A percentile compares a stretch with the other conserved stretches of the same genome.
Conservation (phyloP, 2,113 vertebrate species). For the Naja naja region DNA sequence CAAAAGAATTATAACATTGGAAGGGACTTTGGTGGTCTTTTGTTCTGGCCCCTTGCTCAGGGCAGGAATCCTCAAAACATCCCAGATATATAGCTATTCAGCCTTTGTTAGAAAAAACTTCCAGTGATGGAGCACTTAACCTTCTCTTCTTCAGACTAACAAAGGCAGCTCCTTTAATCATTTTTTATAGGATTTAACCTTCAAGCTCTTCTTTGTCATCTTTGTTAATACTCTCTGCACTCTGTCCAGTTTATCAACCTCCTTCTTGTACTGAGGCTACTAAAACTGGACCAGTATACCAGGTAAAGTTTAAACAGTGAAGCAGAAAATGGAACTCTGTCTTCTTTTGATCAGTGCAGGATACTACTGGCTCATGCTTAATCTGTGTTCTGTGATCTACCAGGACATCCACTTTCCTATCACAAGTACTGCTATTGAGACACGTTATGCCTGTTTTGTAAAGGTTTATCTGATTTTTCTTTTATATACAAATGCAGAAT, state of each 20-base stretch:
- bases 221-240: background rate
- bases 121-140: background rate
- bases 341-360: background rate
- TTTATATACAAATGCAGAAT: background rate
- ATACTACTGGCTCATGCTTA: background rate
- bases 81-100: background rate
- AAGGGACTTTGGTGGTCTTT: background rate
- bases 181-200: background rate
- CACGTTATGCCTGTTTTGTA: background rate
- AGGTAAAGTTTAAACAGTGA: background rate
- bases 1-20: background rate
- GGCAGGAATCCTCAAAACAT: background rate
- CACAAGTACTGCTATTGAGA: background rate
- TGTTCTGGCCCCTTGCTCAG: background rate
- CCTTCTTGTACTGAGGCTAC: background rate
- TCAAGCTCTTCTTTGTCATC: background rate
- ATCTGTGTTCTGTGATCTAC: background rate
- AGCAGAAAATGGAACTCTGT: background rate
- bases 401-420: background rate
- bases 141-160: background rate
- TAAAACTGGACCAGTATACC: background rate
- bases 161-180: background rate
- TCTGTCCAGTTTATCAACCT: background rate
- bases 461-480: background rate
- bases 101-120: background rate